Conservation (phyloP, 1,140 invertebrate species). For the Papilio dardanus region DNA sequence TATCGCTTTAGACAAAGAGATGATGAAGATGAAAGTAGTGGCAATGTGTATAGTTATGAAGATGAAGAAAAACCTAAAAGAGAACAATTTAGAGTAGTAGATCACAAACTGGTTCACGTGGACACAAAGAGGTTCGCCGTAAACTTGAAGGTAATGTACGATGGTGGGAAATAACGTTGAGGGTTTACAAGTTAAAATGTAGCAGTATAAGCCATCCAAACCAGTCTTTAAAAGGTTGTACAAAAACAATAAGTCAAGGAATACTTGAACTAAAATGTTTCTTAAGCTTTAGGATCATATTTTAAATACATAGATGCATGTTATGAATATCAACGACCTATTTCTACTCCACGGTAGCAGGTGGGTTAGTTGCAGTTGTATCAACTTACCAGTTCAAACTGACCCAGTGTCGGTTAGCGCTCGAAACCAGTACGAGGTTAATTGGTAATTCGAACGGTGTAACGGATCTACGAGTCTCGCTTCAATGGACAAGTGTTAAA, state of each 20-base stretch:
- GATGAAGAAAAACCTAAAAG: neutral
- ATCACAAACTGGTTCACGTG: neutral
- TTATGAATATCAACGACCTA: neutral
- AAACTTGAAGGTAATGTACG: too few species aligned
- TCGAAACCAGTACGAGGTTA: constrained; percentile 23
- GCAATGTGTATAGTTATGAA: neutral
- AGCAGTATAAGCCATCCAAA: too few species aligned
- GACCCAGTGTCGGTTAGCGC: constrained; percentile 13
- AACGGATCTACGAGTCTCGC: constrained; percentile 17
- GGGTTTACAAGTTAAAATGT: neutral
- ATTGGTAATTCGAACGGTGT: constrained; percentile 21
- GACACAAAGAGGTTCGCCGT: too few species aligned
- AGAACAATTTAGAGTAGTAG: neutral
- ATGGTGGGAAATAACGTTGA: neutral
- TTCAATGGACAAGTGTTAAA: constrained; percentile 16
- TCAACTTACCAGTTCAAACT: constrained; percentile 16
- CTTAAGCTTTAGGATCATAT: too few species aligned
- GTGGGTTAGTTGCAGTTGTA: neutral
- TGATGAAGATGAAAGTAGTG: too few species aligned
- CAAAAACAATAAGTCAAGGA: too few species aligned
- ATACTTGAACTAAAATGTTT: too few species aligned
- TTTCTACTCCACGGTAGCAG: constrained; percentile 2
- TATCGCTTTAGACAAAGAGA: neutral
- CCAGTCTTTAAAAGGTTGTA: neutral
- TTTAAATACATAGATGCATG: too few species aligned